Conservation (phyloP, 2,113 vertebrate species). For the Probosciger aterrimus region DNA sequence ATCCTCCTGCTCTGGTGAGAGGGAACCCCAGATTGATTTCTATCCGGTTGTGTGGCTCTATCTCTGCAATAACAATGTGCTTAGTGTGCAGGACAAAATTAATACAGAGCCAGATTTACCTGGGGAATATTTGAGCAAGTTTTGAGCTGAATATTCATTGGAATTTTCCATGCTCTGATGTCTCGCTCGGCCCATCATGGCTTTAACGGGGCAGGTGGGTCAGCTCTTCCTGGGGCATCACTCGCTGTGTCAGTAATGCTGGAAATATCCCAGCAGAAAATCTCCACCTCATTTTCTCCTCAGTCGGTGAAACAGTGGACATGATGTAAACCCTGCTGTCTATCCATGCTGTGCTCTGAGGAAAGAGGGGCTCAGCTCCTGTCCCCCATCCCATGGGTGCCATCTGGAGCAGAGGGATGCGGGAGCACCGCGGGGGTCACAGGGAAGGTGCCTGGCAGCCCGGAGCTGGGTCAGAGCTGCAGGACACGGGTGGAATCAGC, state of each 20-base stretch:
- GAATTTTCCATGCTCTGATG: neutral
- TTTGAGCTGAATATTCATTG: conserved; percentile 29
- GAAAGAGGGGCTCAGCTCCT: neutral
- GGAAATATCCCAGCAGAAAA: neutral
- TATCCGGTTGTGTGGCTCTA: neutral
- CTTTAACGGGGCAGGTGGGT: neutral
- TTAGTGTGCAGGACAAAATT: neutral
- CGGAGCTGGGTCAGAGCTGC: neutral
- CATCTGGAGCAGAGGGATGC: neutral
- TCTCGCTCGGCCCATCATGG: neutral
- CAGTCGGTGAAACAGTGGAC: neutral
- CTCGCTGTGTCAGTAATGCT: neutral
- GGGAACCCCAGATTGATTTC: neutral
- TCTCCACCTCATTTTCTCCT: neutral
- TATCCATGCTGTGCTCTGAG: neutral
- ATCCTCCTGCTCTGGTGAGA: neutral
- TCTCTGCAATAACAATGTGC: neutral
- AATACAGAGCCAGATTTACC: neutral
- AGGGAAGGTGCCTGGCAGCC: neutral
- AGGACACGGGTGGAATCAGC: neutral
- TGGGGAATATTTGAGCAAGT: conserved; percentile 3
- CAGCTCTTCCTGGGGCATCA: neutral
- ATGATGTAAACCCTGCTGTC: neutral
- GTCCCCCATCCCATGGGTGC: neutral
- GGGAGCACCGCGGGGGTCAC: rapidly evolving